Evolutionary conservation across 1,140 invertebrate genomes (phyloP), one percentile per base, ranked within the genome.

Genomic region (Luehdorfia chinensis): DNA sequence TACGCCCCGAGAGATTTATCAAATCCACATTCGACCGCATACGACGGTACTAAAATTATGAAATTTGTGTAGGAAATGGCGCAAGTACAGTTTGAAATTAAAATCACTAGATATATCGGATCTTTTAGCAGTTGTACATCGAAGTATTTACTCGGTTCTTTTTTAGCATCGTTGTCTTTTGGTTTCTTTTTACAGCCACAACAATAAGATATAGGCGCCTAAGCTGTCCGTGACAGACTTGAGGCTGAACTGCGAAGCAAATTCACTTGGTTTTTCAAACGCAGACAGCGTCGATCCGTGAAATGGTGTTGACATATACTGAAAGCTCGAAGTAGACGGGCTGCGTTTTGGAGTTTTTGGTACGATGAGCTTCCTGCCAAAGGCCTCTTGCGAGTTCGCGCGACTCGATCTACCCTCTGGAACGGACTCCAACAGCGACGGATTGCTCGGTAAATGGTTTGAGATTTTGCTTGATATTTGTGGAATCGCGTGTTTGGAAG

Each of bases 21-120:
- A 60, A 92, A 95, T 0, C 90, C 89, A 3, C 94, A 77, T 8
- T 88, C 87, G 6, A 90, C 70, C 0, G 93, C 94, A 71, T 95
- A 95, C 0, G 90, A 89, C 2, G 94, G 94, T 8, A 95, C 83
- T 1, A 95, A 64, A 34, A 95, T 94, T 0, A 95, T 92, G 49
- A 95, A 95, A 70, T 96, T 96, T 0, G 94, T 95, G 60, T 95
- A 95, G 36, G 94, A 94, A 30, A 96, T 93, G 1, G 94, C 94
- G 52, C 93, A 94, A 0, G 94, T 94, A 14, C 92, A 94, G 65
- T 95, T 95, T 0, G 94, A 95, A 53, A 95, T 91, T 9, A 95
- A 71, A 34, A 96, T 94, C 1, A 95, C 91, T 25, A 95, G 85
- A 66, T 95, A 96, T 18, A 95, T 89, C 0, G 93, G 93, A 72